These are phyloP conservation scores for Baryphthengus martii DNA, from an alignment of 2,113 vertebrate species.

Conservation along the genomic window DNA sequence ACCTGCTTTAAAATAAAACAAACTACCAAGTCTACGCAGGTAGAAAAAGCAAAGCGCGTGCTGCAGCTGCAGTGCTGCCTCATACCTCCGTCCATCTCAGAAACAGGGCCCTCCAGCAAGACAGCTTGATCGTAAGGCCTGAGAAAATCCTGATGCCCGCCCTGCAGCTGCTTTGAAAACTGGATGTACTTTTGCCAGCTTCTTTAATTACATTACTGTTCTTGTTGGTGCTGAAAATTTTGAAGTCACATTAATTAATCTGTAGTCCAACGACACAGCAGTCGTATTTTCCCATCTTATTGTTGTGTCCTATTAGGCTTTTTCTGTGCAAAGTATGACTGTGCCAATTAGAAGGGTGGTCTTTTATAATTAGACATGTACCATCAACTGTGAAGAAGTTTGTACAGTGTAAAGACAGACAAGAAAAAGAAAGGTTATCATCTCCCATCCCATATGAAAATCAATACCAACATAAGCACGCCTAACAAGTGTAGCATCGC, in stretches of 20 bases:
- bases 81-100: not conserved
- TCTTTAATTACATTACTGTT: not conserved
- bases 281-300: not conserved
- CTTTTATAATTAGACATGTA: not conserved
- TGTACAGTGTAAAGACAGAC: rapidly evolving
- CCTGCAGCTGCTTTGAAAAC: not conserved
- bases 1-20: not conserved
- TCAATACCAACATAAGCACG: not conserved
- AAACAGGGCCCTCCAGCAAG: not conserved
- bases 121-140: not conserved
- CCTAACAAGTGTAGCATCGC: rapidly evolving
- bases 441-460: not conserved
- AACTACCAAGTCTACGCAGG: not conserved
- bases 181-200: not conserved
- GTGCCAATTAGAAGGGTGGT: not conserved
- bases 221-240: not conserved
- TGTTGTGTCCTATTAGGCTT: not conserved
- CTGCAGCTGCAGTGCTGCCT: not conserved
- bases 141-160: not conserved
- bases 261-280: not conserved
- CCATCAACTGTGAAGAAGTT: not conserved
- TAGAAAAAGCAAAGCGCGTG: not conserved
- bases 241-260: not conserved
- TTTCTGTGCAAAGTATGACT: not conserved
- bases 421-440: not conserved